Percentiles rank a stretch among this genome's conserved stretches.
These are phyloP conservation scores for Condylostylus longicornis DNA, from an alignment of 1,140 invertebrate species.

Conservation along the genomic window DNA sequence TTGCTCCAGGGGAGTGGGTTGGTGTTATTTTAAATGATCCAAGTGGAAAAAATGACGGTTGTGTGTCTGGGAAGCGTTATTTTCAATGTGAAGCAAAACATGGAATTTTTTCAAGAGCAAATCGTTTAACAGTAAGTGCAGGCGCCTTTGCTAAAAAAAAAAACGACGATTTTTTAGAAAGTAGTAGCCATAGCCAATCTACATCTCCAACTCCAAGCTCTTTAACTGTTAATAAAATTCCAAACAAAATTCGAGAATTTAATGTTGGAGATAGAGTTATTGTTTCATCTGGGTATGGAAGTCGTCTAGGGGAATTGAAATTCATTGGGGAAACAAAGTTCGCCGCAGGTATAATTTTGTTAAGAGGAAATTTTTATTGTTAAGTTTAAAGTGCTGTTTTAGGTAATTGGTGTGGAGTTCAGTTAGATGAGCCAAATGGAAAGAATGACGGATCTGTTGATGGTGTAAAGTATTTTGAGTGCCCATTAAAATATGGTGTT, in stretches of 20 bases:
- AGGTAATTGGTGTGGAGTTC: slow-evolving; percentile 89
- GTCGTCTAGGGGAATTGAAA: slow-evolving; percentile 72
- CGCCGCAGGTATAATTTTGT: too few relatives aligned
- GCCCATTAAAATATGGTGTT: slow-evolving; percentile 73
- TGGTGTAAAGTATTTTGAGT: slow-evolving; percentile 84
- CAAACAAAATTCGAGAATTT: not conserved
- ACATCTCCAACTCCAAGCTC: slow-evolving; percentile 36
- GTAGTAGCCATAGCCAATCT: slow-evolving; percentile 23
- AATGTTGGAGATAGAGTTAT: slow-evolving; percentile 82
- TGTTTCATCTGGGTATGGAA: slow-evolving; percentile 63
- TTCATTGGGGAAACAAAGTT: slow-evolving; percentile 80
- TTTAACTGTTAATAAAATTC: too few relatives aligned
- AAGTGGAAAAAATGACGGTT: slow-evolving; percentile 95
- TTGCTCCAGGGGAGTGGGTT: slow-evolving; percentile 91
- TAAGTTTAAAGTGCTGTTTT: too few relatives aligned
- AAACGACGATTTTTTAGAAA: slow-evolving; percentile 25
- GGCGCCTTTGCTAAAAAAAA: slow-evolving; percentile 39
- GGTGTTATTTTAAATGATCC: slow-evolving; percentile 89
- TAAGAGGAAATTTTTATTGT: too few relatives aligned
- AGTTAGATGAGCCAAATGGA: slow-evolving; percentile 81
- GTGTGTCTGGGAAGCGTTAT: slow-evolving; percentile 78
- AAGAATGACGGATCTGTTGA: slow-evolving; percentile 93
- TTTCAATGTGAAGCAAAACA: slow-evolving; percentile 88
- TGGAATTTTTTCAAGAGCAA: slow-evolving; percentile 85
- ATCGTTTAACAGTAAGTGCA: slow-evolving; percentile 74